Conservation (phyloP, 1,140 invertebrate species). For the Matsumurasca onukii region DNA sequence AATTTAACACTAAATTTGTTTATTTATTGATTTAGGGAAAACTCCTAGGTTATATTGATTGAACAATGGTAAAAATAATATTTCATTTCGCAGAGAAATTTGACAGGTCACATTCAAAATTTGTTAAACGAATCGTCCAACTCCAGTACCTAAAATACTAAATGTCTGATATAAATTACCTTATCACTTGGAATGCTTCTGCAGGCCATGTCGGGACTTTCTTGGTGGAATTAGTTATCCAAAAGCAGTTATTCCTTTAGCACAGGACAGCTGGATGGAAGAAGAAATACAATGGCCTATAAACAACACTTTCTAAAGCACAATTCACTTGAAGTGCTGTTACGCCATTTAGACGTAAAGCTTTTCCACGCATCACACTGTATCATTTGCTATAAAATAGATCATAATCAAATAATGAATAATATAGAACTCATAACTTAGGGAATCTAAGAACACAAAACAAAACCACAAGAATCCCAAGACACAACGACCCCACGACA, state of each 20-base stretch:
- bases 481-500: constrained; percentile 7
- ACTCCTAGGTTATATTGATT: no score
- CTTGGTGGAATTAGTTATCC: neutral
- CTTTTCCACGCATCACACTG: constrained; percentile 11
- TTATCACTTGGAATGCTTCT: constrained; percentile 35
- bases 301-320: constrained; percentile 20
- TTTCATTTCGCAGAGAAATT: no score
- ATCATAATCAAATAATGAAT: constrained; percentile 2
- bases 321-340: constrained; percentile 24
- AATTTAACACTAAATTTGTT: no score
- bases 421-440: neutral
- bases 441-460: neutral
- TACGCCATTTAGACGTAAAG: constrained; percentile 19
- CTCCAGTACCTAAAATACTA: no score
- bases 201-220: constrained; percentile 21
- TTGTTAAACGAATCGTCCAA: no score
- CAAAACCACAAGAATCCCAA: neutral
- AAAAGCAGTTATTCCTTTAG: neutral
- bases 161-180: constrained; percentile 14
- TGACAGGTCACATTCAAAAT: no score
- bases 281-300: constrained; percentile 12
- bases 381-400: neutral
- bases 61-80: no score
- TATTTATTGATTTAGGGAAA: no score
- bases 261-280: neutral